These are phyloP conservation scores for Microcebus murinus DNA, from an alignment of 2,113 vertebrate genomes.

Conservation along the genomic window DNA sequence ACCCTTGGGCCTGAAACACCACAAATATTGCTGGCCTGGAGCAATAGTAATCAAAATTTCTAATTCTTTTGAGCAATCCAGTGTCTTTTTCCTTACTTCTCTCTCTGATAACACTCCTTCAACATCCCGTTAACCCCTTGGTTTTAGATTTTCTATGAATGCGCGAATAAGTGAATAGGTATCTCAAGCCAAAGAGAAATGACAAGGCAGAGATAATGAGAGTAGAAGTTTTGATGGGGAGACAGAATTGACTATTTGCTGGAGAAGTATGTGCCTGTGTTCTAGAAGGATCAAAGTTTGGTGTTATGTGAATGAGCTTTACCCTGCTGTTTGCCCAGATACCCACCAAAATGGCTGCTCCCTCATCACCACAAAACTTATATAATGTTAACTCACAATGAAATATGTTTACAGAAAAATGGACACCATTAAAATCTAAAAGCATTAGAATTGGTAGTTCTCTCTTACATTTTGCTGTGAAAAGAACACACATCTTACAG, in stretches of 20 bases:
- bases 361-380: not conserved
- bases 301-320: not conserved
- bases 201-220: not conserved
- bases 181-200: not conserved
- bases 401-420: not conserved
- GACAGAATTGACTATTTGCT: not conserved
- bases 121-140: conserved; percentile 41
- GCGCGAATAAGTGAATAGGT: not conserved
- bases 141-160: conserved; percentile 20
- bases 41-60: conserved; percentile 66
- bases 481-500: not conserved
- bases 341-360: not conserved
- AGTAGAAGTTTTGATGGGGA: not conserved
- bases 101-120: not conserved
- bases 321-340: too few species aligned
- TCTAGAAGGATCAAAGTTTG: too few species aligned
- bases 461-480: rapidly evolving
- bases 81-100: not conserved
- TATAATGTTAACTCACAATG: not conserved
- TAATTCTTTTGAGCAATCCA: conserved; percentile 57
- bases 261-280: not conserved
- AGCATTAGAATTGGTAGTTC: not conserved
- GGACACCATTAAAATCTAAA: not conserved
- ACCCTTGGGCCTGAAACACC: conserved; percentile 65
- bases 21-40: conserved; percentile 59